Base-by-base conservation (phyloP, 35 echinoderm and acorn worm species). In the Nesometra sesokonis region DNA sequence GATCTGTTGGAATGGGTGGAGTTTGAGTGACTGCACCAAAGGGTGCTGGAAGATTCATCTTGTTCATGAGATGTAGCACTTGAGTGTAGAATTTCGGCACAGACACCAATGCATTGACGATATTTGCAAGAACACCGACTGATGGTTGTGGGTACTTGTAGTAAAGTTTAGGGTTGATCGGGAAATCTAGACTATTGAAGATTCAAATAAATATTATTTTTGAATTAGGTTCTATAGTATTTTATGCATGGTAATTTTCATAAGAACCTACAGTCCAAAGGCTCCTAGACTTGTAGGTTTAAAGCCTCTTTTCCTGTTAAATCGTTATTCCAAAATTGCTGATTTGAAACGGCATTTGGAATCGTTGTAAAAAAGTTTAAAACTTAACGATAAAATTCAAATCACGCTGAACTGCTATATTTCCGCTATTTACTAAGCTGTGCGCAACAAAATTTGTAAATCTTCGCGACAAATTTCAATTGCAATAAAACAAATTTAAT, bases 21-120 rank as follows among this genome's bases (percentile, higher is more conserved):
- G 89, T 87, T 40, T 87, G 89, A 32, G 95, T 93, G 35, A 88
- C 76, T 29, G 82, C 57, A 32, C 91, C 92, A 86, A 97, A 97
- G 27, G 95, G 95, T 0, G 95, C 91, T 31, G 95, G 95, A 11
- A 97, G 81, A 38, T 89, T 97, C 95, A 97, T 93, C 89, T 97
- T 97, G 46, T 97, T 97, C 95, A 97, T 97, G 0, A 97, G 89
- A 78, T 97, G 95, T 7, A 97, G 76, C 11, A 92, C 91, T 47
- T 97, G 95, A 3, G 84, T 92, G 84, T 97, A 97, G 36, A 97
- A 97, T 43, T 86, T 88, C 9, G 95, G 95, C 34, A 91, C 89
- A 1, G 91, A 88, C 35, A 87, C 91, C 31, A 97, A 39, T 29
- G 89, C 79, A 85, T 97, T 93, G 80, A 93, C 80, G n/a, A 97